Conservation (phyloP, 2,113 vertebrate species). For the Rhabdornis inornatus region DNA sequence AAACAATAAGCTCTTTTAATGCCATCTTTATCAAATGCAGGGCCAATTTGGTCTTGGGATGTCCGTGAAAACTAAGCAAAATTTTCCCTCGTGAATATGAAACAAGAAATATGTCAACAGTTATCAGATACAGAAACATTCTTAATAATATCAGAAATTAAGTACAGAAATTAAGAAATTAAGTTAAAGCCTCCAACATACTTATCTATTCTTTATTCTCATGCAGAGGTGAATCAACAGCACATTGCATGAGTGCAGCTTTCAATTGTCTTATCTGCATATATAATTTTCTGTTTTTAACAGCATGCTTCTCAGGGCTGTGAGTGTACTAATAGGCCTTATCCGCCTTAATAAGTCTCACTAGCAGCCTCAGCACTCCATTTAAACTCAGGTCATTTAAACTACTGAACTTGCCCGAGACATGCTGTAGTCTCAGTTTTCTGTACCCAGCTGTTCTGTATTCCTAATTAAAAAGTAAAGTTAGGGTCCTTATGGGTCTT, state of each 20-base stretch:
- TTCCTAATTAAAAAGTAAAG: background rate
- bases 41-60: background rate
- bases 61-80: background rate
- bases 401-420: background rate
- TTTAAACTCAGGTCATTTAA: background rate
- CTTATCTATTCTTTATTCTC: background rate
- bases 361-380: background rate
- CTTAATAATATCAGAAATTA: background rate
- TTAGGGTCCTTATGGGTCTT: background rate
- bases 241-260: background rate
- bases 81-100: rapidly evolving
- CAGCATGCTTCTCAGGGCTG: background rate
- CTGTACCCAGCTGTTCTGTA: rapidly evolving
- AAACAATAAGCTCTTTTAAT: background rate
- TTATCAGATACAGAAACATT: background rate
- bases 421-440: background rate
- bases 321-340: background rate
- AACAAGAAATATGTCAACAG: background rate
- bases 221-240: background rate
- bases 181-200: background rate
- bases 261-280: background rate
- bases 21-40: background rate
- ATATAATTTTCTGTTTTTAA: background rate
- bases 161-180: background rate
- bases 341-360: background rate